phyloP scores from a whole-genome alignment of 2,113 vertebrate species.

The Cepphus grylle region DNA sequence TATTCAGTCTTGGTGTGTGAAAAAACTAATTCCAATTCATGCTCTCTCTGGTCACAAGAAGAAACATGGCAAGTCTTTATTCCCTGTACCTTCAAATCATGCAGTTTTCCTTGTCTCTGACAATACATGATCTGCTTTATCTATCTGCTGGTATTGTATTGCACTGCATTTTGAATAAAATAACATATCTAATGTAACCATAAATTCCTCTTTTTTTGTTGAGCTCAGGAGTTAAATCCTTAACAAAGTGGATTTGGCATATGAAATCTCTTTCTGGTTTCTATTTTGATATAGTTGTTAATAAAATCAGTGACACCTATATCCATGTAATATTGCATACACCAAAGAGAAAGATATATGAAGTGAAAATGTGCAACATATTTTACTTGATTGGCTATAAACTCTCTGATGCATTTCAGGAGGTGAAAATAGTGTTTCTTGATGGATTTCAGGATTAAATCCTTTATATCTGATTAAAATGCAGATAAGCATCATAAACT shows the following conservation, averaged over 20 bases:
- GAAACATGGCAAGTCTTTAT: neutral
- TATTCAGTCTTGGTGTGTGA: neutral
- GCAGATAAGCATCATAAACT: conserved; percentile 65
- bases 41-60: neutral
- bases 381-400: conserved; percentile 60
- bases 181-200: neutral
- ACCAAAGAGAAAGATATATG: neutral
- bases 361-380: conserved; percentile 44
- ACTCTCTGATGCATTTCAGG: conserved; percentile 50
- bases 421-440: conserved; percentile 54
- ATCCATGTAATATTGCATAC: neutral
- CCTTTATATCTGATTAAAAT: conserved; percentile 72
- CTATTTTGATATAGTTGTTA: neutral
- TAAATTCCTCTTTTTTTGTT: neutral
- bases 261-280: neutral
- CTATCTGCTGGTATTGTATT: neutral
- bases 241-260: neutral
- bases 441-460: conserved; percentile 62
- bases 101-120: neutral
- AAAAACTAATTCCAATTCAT: neutral
- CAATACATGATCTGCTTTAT: neutral
- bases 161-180: neutral
- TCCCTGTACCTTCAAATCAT: neutral
- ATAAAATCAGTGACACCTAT: conserved; percentile 12
- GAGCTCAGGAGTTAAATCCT: neutral